Conservation (phyloP, 2,888 invertebrate genomes). For the Spilosoma lubricipeda region DNA sequence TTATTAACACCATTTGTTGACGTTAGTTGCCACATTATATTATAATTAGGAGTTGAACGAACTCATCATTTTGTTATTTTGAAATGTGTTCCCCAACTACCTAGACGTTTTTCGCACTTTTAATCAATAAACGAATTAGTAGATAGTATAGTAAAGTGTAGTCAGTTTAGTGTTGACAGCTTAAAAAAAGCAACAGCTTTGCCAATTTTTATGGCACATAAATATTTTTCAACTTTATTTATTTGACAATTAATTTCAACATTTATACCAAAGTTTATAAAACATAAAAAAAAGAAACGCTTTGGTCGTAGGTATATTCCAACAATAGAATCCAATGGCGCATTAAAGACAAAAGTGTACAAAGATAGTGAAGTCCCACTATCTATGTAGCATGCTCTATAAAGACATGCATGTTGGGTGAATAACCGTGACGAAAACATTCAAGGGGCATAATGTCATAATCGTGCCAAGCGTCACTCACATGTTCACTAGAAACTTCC, state of each 20-base stretch:
- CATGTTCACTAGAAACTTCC: slow-evolving; percentile 56
- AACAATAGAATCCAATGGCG: not conserved
- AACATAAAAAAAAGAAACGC: not conserved
- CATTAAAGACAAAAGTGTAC: not conserved
- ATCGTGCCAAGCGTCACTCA: slow-evolving; percentile 52
- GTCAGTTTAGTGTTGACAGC: not conserved
- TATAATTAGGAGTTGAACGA: slow-evolving; percentile 71
- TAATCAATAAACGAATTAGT: not conserved
- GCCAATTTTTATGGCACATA: not conserved
- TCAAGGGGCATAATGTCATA: slow-evolving; percentile 57
- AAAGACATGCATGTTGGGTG: slow-evolving; percentile 42
- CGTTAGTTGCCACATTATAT: slow-evolving; percentile 62
- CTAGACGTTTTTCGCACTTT: not conserved
- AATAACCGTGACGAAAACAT: slow-evolving; percentile 53
- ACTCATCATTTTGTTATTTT: slow-evolving; percentile 48
- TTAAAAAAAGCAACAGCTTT: not conserved
- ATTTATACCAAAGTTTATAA: not conserved
- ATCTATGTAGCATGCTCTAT: slow-evolving; percentile 5
- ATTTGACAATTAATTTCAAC: not conserved
- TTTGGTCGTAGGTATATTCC: not conserved
- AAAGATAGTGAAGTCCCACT: not conserved
- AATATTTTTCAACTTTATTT: not conserved
- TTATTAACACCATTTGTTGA: slow-evolving; percentile 57
- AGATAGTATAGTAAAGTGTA: not conserved
- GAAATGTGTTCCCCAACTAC: slow-evolving; percentile 17